These are phyloP conservation scores for Numenius arquata DNA, from an alignment of 2,113 vertebrate genomes.

Conservation along the genomic window DNA sequence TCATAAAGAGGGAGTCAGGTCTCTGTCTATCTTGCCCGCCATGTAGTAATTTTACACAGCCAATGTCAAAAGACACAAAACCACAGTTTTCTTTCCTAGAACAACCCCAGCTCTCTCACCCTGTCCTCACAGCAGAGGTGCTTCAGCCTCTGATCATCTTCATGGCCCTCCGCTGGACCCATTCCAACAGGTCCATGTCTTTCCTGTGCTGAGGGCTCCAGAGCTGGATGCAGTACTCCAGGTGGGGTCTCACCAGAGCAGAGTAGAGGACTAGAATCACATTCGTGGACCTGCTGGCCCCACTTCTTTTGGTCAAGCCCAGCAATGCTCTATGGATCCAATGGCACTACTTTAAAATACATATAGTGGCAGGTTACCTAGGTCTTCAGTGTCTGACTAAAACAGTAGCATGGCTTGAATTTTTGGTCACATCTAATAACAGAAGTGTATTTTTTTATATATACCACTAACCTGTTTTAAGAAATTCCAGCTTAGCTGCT, in stretches of 20 bases:
- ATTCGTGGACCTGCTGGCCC: neutral
- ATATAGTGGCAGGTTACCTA: neutral
- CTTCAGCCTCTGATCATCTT: neutral
- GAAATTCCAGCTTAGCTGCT: neutral
- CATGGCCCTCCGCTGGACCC: neutral
- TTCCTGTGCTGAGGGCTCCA: neutral
- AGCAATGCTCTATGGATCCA: neutral
- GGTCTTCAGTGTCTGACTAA: neutral
- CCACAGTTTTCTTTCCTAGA: neutral
- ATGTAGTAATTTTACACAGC: no score
- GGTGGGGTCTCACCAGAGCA: neutral
- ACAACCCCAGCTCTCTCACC: neutral
- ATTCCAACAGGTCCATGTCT: neutral
- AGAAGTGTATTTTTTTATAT: neutral
- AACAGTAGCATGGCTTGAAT: neutral
- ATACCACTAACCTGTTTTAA: neutral
- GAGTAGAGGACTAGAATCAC: neutral
- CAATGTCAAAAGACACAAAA: no score
- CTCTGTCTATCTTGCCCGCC: no score
- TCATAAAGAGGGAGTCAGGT: neutral
- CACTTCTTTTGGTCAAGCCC: neutral
- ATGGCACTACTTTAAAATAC: neutral
- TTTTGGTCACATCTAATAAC: neutral
- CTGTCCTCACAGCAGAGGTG: neutral
- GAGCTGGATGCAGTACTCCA: neutral